A percentile compares a stretch with the other conserved stretches of the same genome.
Conservation (phyloP, 2,113 vertebrate genomes). For the Parus major region DNA sequence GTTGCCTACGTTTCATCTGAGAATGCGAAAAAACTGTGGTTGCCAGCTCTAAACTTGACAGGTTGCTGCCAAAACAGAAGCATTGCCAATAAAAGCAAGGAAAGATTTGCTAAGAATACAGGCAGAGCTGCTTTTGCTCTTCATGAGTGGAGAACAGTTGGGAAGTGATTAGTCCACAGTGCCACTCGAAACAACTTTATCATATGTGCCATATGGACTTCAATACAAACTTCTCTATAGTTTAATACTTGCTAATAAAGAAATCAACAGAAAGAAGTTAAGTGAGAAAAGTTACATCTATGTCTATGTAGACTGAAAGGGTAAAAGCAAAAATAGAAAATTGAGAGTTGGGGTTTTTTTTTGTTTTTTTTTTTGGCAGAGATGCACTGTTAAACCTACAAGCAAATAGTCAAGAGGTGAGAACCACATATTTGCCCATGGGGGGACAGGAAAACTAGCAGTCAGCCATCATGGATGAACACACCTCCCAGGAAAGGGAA, state of each 20-base stretch:
- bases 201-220: neutral
- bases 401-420: neutral
- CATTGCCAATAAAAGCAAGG: conserved; percentile 51
- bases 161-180: neutral
- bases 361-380: neutral
- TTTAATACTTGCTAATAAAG: neutral
- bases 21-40: conserved; percentile 23
- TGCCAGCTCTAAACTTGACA: conserved; percentile 52
- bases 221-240: neutral
- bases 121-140: conserved; percentile 10
- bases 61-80: conserved; percentile 56
- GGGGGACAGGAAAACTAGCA: neutral
- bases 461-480: neutral
- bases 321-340: neutral
- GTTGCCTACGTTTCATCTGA: conserved; percentile 36
- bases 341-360: too few species aligned
- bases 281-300: neutral
- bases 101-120: conserved; percentile 24
- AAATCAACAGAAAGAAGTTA: neutral
- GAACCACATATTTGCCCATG: neutral
- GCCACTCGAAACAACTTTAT: neutral
- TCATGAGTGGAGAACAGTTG: neutral
- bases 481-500: neutral
- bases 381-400: neutral
- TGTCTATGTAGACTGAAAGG: neutral